Conservation (phyloP, 1,140 invertebrate genomes). For the Magallana gigas region DNA sequence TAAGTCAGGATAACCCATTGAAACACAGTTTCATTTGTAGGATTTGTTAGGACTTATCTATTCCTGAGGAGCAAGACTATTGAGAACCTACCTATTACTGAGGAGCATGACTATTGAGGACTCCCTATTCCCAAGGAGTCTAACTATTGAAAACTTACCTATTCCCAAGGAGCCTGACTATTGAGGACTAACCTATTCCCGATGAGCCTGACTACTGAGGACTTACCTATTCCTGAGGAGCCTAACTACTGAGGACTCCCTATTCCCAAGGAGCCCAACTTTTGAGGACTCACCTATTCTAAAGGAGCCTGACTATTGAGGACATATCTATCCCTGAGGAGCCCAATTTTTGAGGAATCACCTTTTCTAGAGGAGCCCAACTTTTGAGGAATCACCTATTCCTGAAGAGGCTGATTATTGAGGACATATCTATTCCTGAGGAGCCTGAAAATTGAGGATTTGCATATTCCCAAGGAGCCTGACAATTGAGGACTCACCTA, state of each 20-base stretch:
- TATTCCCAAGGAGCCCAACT: slow-evolving; percentile 1
- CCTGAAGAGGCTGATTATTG: too few species aligned
- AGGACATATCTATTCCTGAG: too few species aligned
- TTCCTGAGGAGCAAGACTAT: background rate
- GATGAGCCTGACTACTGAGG: background rate
- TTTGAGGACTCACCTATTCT: slow-evolving; percentile 84
- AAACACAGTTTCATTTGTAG: too few species aligned
- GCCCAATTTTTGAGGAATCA: slow-evolving; percentile 79
- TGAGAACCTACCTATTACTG: slow-evolving; percentile 18
- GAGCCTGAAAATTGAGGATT: background rate
- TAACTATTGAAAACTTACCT: background rate
- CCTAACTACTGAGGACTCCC: slow-evolving; percentile 73
- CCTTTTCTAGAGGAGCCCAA: slow-evolving; percentile 73
- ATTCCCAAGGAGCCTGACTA: background rate
- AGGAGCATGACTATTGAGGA: background rate
- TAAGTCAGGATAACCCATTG: too few species aligned
- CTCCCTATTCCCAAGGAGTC: too few species aligned
- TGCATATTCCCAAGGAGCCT: slow-evolving; percentile 6
- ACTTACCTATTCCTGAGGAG: slow-evolving; percentile 23
- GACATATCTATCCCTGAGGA: slow-evolving; percentile 90
- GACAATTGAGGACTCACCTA: slow-evolving; percentile 80
- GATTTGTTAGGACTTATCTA: too few species aligned
- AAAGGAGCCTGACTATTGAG: slow-evolving; percentile 94
- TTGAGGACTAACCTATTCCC: too few species aligned
- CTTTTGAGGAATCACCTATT: too few species aligned